Evolutionary conservation across 1,140 invertebrate species (phyloP), one percentile per base, ranked within the genome.

Genomic region (Cyphomyrmex costatus): DNA sequence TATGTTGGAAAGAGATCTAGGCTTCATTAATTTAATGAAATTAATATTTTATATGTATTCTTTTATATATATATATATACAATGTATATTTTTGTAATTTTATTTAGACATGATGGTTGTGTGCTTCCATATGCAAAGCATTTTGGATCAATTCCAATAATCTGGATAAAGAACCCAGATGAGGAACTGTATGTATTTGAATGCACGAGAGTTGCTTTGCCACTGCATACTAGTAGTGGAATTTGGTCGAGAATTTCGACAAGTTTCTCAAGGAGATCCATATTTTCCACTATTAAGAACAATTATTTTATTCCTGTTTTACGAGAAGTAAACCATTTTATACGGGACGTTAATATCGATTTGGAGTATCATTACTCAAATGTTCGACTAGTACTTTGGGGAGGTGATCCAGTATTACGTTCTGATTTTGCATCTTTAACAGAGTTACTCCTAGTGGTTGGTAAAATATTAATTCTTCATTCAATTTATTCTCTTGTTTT

Each of bases 101-200:
- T 73, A 87, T 92, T 68, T 60, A 95, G 95, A 83, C 94, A 95
- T 24, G 95, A 95, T 65, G 94, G 91, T 5, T 95, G 95, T 70
- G 87, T 95, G 24, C 65, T 95, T 49, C 94, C 94, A 19, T 95
- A 93, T 93, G 56, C 88, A 8, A 88, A 90, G 16, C 88, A 66
- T 8, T 92, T 95, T 7, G 84, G 82, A 3, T 93, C 94, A 0
- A 94, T 94, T 65, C 95, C 95, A 51, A 91, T 95, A 12, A 92
- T 95, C 30, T 94, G 92, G 92, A 92, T 93, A 42, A 87, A 91
- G 21, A 93, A 94, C 30, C 70, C 88, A n/a, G 90, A 91, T 10
- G 94, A 95, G 73, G 94, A 95, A 71, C 12, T 93, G 3, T 95
- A 95, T 61, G 92, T 89, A 3, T 93, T 95, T 82, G 85, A 94